Evolutionary conservation across 1,140 invertebrate species (phyloP).

Genomic region (Batillaria attramentaria): DNA sequence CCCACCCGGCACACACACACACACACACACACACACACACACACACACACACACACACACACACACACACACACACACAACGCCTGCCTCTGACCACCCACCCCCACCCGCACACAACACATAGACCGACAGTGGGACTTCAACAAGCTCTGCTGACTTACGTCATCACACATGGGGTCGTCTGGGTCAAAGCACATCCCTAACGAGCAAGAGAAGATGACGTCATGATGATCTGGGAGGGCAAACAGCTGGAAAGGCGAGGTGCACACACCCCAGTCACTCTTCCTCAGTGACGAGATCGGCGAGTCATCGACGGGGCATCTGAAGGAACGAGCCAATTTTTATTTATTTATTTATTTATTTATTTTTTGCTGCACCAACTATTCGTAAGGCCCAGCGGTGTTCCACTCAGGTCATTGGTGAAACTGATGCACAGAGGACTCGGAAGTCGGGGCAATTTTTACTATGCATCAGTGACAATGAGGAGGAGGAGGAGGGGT

Average conservation of each 20-base stretch:
- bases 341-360: background rate
- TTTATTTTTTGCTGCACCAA: background rate
- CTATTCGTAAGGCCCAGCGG: background rate
- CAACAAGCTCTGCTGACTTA: background rate
- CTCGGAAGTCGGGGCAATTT: no score
- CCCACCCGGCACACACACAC: background rate
- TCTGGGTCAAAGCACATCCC: background rate
- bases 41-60: constrained; percentile 16
- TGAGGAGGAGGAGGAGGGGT: no score
- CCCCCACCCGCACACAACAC: background rate
- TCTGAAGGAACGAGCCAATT: background rate
- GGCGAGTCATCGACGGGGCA: background rate
- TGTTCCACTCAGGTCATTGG: background rate
- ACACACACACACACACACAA: constrained; percentile 16
- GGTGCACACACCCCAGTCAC: background rate
- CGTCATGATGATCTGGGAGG: background rate
- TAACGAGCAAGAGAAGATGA: background rate
- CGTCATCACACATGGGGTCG: background rate
- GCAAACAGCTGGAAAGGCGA: constrained; percentile 18
- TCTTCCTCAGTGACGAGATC: background rate
- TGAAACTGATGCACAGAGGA: background rate
- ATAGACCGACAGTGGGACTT: background rate
- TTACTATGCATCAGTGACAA: no score
- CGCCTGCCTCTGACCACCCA: no score
- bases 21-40: constrained; percentile 6